These are phyloP conservation scores for Sakesphorus luctuosus DNA, from an alignment of 2,113 vertebrate species.

Conservation along the genomic window DNA sequence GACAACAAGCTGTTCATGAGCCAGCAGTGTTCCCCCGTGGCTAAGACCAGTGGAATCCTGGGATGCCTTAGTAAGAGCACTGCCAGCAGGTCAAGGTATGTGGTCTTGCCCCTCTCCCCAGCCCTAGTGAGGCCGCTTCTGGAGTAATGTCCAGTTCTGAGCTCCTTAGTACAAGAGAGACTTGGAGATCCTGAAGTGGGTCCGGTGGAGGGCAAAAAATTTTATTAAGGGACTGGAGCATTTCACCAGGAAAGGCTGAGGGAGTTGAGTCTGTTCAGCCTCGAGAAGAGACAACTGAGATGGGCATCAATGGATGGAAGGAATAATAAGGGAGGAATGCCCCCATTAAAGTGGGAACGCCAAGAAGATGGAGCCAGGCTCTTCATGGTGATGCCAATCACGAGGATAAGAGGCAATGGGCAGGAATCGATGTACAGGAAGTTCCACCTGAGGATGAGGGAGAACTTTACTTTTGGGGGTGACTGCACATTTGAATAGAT, in stretches of 20 bases:
- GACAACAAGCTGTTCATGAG: neutral
- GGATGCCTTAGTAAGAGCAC: neutral
- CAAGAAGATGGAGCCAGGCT: neutral
- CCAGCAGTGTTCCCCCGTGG: accelerated
- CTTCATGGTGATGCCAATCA: neutral
- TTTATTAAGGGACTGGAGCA: neutral
- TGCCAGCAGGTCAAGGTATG: neutral
- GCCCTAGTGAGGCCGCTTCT: neutral
- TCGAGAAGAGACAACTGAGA: neutral
- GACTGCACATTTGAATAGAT: accelerated
- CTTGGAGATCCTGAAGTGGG: accelerated
- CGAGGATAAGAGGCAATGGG: neutral
- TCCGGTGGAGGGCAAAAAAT: neutral
- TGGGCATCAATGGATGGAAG: neutral
- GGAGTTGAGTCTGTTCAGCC: neutral
- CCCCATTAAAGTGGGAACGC: neutral
- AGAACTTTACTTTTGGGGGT: neutral
- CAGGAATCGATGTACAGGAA: neutral
- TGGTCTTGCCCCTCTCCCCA: neutral
- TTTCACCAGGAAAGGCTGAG: neutral
- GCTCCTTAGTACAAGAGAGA: neutral
- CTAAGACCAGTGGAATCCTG: neutral
- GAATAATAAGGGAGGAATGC: neutral
- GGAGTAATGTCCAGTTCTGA: neutral
- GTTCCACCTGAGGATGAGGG: neutral